A percentile compares a stretch with the other conserved stretches of the same genome.
phyloP scores from a whole-genome alignment of 2,888 invertebrate species.

The Tetrapedia diversipes region DNA sequence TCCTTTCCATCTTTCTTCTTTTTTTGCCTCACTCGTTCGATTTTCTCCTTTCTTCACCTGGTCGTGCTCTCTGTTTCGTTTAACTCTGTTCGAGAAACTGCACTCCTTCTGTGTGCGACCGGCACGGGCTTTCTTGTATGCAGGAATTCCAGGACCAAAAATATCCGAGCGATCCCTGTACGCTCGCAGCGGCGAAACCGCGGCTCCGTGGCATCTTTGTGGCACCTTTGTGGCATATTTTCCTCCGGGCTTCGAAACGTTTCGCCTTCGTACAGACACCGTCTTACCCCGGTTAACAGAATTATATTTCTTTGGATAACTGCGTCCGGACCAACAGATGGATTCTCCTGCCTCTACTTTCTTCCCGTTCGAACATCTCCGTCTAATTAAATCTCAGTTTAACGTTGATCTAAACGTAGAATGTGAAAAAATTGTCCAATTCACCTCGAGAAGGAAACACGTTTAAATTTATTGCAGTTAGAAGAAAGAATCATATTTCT shows the following conservation, averaged over 20 bases:
- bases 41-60: constrained; percentile 16
- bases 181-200: constrained; percentile 53
- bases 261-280: constrained; percentile 47
- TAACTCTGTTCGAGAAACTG: constrained; percentile 18
- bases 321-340: constrained; percentile 15
- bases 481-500: too few species aligned
- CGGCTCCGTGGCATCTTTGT: constrained; percentile 66
- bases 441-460: too few species aligned
- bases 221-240: constrained; percentile 66
- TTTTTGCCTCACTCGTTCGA: not conserved
- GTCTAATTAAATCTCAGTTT: constrained; percentile 49
- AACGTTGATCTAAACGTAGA: constrained; percentile 26
- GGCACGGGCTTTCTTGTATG: constrained; percentile 57
- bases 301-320: constrained; percentile 60
- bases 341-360: constrained; percentile 15
- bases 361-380: not conserved
- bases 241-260: constrained; percentile 56
- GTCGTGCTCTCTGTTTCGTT: constrained; percentile 5
- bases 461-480: too few species aligned
- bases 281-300: constrained; percentile 51
- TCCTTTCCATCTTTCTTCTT: not conserved
- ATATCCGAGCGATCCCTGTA: constrained; percentile 59
- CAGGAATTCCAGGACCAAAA: constrained; percentile 67
- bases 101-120: constrained; percentile 38
- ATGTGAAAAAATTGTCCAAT: constrained; percentile 13